These are phyloP conservation scores for Zelostemma sp. DNA, from an alignment of 1,140 invertebrate genomes.

Conservation along the genomic window DNA sequence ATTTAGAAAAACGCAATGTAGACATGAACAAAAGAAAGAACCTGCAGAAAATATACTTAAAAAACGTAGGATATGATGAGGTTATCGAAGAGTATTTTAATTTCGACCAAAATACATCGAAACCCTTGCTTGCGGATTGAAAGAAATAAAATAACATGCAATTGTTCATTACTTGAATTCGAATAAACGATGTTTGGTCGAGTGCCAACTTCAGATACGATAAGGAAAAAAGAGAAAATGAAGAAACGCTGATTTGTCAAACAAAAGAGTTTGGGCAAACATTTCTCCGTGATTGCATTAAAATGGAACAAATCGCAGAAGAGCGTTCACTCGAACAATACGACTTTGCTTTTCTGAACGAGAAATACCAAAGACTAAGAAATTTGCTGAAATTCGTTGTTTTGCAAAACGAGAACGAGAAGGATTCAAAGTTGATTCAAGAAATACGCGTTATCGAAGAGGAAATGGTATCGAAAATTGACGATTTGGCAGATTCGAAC, in stretches of 20 bases:
- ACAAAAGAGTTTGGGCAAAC: too few species aligned
- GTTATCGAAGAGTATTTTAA: too few species aligned
- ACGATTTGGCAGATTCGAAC: slow-evolving; percentile 2
- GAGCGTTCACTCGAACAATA: neutral
- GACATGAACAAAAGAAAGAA: too few species aligned
- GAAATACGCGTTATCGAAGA: slow-evolving; percentile 17
- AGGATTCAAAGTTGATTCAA: neutral
- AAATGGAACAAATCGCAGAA: neutral
- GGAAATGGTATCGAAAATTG: slow-evolving; percentile 13
- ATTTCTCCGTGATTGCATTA: neutral
- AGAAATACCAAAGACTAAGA: slow-evolving; percentile 10
- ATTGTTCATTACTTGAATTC: too few species aligned
- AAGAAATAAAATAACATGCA: too few species aligned
- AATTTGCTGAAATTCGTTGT: neutral
- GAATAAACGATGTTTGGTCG: too few species aligned
- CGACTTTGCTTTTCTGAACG: slow-evolving; percentile 11
- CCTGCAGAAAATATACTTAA: too few species aligned
- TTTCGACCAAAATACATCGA: too few species aligned
- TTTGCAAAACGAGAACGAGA: neutral
- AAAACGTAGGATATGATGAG: too few species aligned
- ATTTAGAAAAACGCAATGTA: too few species aligned
- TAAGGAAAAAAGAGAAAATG: neutral
- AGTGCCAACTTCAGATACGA: neutral
- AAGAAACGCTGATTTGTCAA: neutral
- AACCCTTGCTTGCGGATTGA: too few species aligned